These are phyloP conservation scores for Cydia amplana DNA, from an alignment of 1,140 invertebrate species.

Conservation along the genomic window DNA sequence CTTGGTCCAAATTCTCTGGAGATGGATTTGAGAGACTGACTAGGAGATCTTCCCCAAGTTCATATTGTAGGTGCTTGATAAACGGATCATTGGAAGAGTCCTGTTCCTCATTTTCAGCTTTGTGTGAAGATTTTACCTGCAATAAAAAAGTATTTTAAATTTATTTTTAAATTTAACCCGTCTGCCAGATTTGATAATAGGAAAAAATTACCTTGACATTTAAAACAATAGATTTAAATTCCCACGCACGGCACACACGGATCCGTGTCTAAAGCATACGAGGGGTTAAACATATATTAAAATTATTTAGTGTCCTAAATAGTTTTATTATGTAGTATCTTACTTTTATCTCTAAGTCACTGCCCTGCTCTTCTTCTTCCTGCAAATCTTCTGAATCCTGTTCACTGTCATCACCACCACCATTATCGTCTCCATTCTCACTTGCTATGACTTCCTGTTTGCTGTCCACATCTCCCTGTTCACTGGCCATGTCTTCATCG, in stretches of 20 bases:
- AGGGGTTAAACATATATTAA: background rate
- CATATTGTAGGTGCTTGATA: conserved; percentile 82
- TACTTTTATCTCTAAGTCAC: background rate
- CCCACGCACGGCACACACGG: too few species aligned
- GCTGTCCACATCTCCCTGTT: conserved; percentile 57
- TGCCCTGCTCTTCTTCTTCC: conserved; percentile 44
- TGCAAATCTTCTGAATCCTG: conserved; percentile 51
- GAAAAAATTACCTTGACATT: too few species aligned
- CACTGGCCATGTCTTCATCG: conserved; percentile 47
- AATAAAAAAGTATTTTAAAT: background rate
- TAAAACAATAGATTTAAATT: too few species aligned
- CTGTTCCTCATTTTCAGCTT: conserved; percentile 45
- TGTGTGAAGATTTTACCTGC: conserved; percentile 34
- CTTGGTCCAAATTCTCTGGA: conserved; percentile 54
- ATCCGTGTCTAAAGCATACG: too few species aligned
- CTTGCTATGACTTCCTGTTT: too few species aligned
- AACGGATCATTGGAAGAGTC: conserved; percentile 82
- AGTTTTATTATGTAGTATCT: background rate
- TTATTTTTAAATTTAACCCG: background rate
- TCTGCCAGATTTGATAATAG: too few species aligned
- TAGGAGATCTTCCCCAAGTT: conserved; percentile 82
- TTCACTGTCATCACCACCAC: conserved; percentile 42
- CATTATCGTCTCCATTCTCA: conserved; percentile 36
- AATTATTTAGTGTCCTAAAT: background rate
- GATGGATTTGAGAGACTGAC: conserved; percentile 77